These are phyloP conservation scores for Rousettus leschenaultii DNA, from an alignment of 2,113 vertebrate genomes.

Conservation along the genomic window DNA sequence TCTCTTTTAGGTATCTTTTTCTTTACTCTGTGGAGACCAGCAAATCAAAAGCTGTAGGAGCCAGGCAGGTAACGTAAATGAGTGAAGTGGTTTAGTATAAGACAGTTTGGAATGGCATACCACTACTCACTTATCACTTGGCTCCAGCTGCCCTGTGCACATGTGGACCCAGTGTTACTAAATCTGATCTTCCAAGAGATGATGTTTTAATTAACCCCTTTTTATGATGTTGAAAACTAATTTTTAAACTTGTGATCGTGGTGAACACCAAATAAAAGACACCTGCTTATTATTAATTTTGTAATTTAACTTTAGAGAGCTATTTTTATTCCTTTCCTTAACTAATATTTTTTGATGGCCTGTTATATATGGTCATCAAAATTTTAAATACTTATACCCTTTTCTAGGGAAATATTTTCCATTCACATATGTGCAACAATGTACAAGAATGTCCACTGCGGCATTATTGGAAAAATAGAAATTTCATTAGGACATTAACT, in stretches of 20 bases:
- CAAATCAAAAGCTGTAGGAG: neutral
- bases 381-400: neutral
- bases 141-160: neutral
- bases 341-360: neutral
- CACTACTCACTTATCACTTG: neutral
- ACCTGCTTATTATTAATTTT: neutral
- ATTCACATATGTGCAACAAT: neutral
- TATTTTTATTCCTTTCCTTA: neutral
- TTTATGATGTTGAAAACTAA: neutral
- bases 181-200: neutral
- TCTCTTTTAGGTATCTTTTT: neutral
- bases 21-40: neutral
- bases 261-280: neutral
- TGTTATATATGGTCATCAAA: neutral
- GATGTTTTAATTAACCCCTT: neutral
- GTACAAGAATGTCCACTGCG: neutral
- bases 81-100: neutral
- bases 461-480: neutral
- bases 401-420: neutral
- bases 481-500: neutral
- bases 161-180: neutral
- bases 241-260: neutral
- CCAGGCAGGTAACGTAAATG: neutral
- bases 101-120: neutral
- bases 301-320: neutral